These are phyloP conservation scores for Nomada flava DNA, from an alignment of 2,888 invertebrate genomes.

Conservation along the genomic window DNA sequence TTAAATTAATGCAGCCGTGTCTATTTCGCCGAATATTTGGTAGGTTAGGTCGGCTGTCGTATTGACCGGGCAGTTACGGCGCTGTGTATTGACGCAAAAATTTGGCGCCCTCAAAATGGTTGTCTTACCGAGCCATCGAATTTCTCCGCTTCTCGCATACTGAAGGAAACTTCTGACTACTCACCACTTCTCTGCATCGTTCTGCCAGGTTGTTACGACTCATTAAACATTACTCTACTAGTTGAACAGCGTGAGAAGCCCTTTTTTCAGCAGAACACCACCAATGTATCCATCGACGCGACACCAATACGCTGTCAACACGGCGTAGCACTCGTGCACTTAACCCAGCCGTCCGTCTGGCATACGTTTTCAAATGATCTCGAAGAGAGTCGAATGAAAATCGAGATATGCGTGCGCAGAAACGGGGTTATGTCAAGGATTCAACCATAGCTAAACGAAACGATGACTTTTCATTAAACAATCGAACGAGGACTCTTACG, in stretches of 20 bases:
- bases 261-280: slow-evolving; percentile 34
- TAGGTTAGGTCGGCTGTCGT: slow-evolving; percentile 73
- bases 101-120: slow-evolving; percentile 79
- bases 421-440: slow-evolving; percentile 41
- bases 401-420: slow-evolving; percentile 69
- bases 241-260: slow-evolving; percentile 32
- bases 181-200: slow-evolving; percentile 79
- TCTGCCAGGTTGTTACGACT: slow-evolving; percentile 56
- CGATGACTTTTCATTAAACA: slow-evolving; percentile 38
- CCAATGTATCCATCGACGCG: slow-evolving; percentile 63
- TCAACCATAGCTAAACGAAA: slow-evolving; percentile 2
- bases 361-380: slow-evolving; percentile 66
- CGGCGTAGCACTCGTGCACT: slow-evolving; percentile 45
- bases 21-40: slow-evolving; percentile 43
- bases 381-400: slow-evolving; percentile 63
- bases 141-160: neutral
- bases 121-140: slow-evolving; percentile 50
- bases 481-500: slow-evolving; percentile 9
- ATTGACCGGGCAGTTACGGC: slow-evolving; percentile 73
- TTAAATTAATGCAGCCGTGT: slow-evolving; percentile 25
- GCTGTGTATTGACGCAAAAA: slow-evolving; percentile 75
- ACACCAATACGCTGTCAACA: slow-evolving; percentile 53
- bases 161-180: slow-evolving; percentile 37
- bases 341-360: slow-evolving; percentile 46
- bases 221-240: slow-evolving; percentile 66